Evolutionary conservation across 2,797 vertebrate genomes (phyloP).

Genomic region (Periparus ater): DNA sequence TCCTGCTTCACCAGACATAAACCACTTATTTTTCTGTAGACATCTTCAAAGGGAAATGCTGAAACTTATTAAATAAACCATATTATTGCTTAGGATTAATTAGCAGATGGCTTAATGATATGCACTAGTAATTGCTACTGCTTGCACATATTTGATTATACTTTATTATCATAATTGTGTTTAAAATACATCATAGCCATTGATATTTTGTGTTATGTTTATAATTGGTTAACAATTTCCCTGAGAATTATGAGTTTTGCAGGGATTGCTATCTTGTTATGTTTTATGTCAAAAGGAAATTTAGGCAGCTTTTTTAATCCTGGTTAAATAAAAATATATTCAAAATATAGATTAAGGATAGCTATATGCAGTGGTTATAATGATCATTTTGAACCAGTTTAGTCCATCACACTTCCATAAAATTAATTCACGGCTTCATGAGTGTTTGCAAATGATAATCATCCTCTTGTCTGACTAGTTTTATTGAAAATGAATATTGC

Average conservation of each 20-base stretch:
- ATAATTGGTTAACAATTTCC: slow-evolving; percentile 44
- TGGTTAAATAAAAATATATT: background rate
- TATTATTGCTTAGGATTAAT: slow-evolving; percentile 62
- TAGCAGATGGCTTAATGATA: slow-evolving; percentile 61
- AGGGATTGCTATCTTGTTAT: background rate
- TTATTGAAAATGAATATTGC: slow-evolving; percentile 16
- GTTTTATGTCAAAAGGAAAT: slow-evolving; percentile 3
- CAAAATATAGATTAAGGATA: slow-evolving; percentile 25
- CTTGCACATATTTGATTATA: slow-evolving; percentile 58
- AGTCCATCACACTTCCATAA: background rate
- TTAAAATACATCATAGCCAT: slow-evolving; percentile 61
- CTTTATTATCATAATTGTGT: slow-evolving; percentile 55
- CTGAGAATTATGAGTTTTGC: slow-evolving; percentile 45
- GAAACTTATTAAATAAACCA: slow-evolving; percentile 54
- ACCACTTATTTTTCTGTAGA: slow-evolving; percentile 26
- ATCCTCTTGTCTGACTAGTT: slow-evolving; percentile 7
- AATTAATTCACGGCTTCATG: slow-evolving; percentile 21
- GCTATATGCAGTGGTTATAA: background rate
- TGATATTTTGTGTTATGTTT: slow-evolving; percentile 47
- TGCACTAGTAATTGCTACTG: slow-evolving; percentile 56
- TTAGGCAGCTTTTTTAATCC: background rate
- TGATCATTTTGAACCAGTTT: background rate
- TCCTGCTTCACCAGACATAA: slow-evolving; percentile 35
- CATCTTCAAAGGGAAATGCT: slow-evolving; percentile 48
- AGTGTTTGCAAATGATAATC: slow-evolving; percentile 33